These are phyloP conservation scores for Pseudopipra pipra DNA, from an alignment of 2,113 vertebrate species.

Conservation along the genomic window DNA sequence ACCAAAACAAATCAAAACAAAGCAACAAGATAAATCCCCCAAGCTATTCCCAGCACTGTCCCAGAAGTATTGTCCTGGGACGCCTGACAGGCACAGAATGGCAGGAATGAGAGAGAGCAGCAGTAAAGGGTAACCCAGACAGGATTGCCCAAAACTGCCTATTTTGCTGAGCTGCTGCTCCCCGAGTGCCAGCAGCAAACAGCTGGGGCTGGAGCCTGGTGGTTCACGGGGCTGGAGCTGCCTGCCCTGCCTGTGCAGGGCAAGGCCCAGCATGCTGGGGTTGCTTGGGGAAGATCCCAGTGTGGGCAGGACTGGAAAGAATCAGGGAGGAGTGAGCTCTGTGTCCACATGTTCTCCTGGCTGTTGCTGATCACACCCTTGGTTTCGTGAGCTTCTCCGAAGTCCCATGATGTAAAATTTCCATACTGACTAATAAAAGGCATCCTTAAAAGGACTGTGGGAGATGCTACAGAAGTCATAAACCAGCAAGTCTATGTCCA, in stretches of 20 bases:
- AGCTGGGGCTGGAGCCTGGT: not conserved
- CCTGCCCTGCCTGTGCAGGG: not conserved
- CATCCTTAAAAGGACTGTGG: not conserved
- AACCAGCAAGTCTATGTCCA: not conserved
- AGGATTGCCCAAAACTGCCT: not conserved
- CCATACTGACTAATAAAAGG: not conserved
- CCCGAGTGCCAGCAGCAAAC: not conserved
- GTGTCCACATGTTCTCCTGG: not conserved
- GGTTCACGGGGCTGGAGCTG: not conserved
- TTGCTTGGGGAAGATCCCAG: not conserved
- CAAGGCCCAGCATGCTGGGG: not conserved
- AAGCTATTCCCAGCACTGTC: not conserved
- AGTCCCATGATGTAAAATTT: not conserved
- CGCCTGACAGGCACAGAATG: not conserved
- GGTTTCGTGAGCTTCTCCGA: not conserved
- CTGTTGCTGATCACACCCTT: fast-evolving
- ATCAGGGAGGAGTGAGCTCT: not conserved
- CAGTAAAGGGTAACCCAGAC: not conserved
- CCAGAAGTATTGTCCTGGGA: not conserved
- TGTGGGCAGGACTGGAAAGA: not conserved
- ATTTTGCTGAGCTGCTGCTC: not conserved
- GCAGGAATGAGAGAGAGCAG: not conserved
- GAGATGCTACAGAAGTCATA: not conserved
- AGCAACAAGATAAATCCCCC: not conserved
- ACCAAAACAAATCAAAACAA: not conserved